Conservation (phyloP, 1,140 invertebrate genomes). For the Carposina sasakii region DNA sequence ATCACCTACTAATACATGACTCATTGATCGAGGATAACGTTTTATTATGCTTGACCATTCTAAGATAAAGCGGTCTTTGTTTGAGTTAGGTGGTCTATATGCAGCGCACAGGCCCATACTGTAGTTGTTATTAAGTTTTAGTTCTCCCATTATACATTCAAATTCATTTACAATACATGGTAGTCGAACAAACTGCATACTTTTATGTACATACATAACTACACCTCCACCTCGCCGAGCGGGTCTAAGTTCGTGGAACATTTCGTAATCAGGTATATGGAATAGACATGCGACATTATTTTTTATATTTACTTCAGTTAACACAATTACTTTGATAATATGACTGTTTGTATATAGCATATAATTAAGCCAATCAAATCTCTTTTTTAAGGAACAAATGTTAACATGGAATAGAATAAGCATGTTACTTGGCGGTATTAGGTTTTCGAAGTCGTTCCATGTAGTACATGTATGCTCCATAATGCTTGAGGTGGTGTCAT, state of each 20-base stretch:
- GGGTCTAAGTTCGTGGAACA: background rate
- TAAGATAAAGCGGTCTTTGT: background rate
- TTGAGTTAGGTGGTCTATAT: background rate
- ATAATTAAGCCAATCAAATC: background rate
- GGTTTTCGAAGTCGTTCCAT: too few species aligned
- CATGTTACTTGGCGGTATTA: too few species aligned
- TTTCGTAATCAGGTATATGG: constrained; percentile 3
- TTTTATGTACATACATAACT: constrained; percentile 6
- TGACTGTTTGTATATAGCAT: background rate
- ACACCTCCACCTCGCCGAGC: constrained; percentile 1
- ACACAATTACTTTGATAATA: background rate
- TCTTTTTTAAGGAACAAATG: background rate
- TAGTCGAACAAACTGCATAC: background rate
- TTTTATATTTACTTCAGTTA: constrained; percentile 3
- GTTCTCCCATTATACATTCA: background rate
- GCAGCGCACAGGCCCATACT: background rate
- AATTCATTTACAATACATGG: background rate
- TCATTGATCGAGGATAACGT: background rate
- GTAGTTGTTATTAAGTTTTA: background rate
- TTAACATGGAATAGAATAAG: too few species aligned
- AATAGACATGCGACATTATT: background rate
- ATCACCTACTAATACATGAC: background rate
- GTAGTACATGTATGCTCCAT: too few species aligned
- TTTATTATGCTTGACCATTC: background rate
- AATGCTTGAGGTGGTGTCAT: too few species aligned